Base-by-base conservation (phyloP, 2,797 vertebrate genomes). In the Tachyglossus aculeatus region DNA sequence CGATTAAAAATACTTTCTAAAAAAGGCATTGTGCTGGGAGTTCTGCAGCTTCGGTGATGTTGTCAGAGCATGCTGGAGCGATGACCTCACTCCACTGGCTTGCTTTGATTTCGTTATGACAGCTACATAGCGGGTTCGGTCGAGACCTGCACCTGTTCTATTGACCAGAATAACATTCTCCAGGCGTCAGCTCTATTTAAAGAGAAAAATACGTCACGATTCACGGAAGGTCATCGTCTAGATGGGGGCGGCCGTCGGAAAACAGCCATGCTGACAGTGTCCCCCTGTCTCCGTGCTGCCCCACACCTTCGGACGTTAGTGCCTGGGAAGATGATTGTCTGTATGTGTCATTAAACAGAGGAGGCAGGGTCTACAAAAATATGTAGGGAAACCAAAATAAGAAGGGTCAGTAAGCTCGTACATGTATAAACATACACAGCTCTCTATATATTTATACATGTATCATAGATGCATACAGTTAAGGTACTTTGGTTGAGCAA, bases 11-110 rank as follows among this genome's bases (percentile, higher is more conserved):
- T 45, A 83, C 55, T 50, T 70, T 48, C 7, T 5, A 82, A 88
- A 55, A 70, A 88, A 92, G 89, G 86, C 84, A 54, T 67, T 84
- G 88, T 90, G 90, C 91, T 88, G 56, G 54, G 71, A 63, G 60
- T 65, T 22, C 34, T 56, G 60, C 31, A 73, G 57, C 0, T 15
- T 1, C 41, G 21, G 29, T 67, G 40, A 57, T 31, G n/a, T 32
- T 0, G 1, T 60, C 31, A 44, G 44, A 2, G 3, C 36, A 21
- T 53, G 43, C 18, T 44, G 24, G 52, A 4, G 41, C 63, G 25
- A 11, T 40, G 9, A 31, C 15, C 29, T 51, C 25, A 38, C 24
- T 25, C 33, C 33, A 51, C 38, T 29, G 48, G 41, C 63, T 58
- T 36, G 53, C 13, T n/a, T 52, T 32, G 45, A 27, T 22, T 36